These are phyloP conservation scores for Parambassis ranga DNA, from an alignment of 2,797 vertebrate genomes.

Conservation along the genomic window DNA sequence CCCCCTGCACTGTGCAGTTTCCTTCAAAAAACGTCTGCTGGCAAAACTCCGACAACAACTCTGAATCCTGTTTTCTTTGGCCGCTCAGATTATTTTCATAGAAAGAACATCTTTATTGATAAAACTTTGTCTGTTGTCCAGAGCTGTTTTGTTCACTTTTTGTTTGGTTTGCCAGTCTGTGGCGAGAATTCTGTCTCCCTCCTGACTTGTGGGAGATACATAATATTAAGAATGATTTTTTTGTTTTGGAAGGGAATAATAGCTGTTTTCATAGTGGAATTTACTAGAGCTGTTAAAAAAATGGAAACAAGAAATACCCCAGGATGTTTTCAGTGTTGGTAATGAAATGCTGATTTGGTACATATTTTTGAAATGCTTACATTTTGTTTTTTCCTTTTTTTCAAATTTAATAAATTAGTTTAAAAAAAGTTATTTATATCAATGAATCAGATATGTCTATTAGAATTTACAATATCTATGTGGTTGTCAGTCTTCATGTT, in stretches of 20 bases:
- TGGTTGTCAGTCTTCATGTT: no score
- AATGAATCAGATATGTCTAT: no score
- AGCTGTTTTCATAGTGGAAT: slow-evolving; percentile 26
- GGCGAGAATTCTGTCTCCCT: slow-evolving; percentile 61
- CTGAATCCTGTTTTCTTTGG: slow-evolving; percentile 73
- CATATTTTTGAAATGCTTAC: slow-evolving; percentile 10
- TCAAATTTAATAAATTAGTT: background rate
- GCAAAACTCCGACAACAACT: slow-evolving; percentile 55
- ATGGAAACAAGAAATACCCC: background rate
- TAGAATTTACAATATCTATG: no score
- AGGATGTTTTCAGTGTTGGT: slow-evolving; percentile 19
- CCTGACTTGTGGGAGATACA: slow-evolving; percentile 47
- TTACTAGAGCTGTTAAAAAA: slow-evolving; percentile 10
- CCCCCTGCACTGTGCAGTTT: slow-evolving; percentile 45
- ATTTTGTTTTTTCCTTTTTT: background rate
- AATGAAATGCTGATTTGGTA: slow-evolving; percentile 16
- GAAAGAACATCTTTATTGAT: slow-evolving; percentile 82
- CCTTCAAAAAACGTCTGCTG: slow-evolving; percentile 58
- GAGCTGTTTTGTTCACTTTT: slow-evolving; percentile 65
- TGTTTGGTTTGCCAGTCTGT: slow-evolving; percentile 71
- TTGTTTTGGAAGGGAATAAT: slow-evolving; percentile 37
- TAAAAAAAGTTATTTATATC: no score
- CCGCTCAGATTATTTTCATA: slow-evolving; percentile 67
- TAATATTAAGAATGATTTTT: slow-evolving; percentile 42
- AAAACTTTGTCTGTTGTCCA: slow-evolving; percentile 69